Conservation (phyloP, 2,888 invertebrate genomes). For the Amphipoea oculea region DNA sequence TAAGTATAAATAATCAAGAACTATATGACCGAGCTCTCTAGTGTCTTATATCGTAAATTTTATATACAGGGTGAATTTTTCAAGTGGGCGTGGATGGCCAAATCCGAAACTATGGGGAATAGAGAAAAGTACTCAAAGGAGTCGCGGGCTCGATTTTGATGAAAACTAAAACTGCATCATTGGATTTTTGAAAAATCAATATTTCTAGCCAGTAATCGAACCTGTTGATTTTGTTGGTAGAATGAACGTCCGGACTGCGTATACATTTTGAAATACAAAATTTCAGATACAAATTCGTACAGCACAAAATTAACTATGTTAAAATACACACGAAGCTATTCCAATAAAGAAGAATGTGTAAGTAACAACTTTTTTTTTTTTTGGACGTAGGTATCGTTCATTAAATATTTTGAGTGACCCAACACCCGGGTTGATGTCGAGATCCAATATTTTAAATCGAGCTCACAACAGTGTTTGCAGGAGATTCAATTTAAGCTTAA, state of each 20-base stretch:
- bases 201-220: too few species aligned
- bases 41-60: neutral
- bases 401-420: conserved; percentile 4
- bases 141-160: too few species aligned
- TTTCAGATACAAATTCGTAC: conserved; percentile 5
- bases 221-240: too few species aligned
- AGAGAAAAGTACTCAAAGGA: too few species aligned
- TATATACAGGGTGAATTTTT: too few species aligned
- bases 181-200: too few species aligned
- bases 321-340: neutral
- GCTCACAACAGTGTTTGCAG: neutral
- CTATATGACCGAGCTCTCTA: neutral
- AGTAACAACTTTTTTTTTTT: neutral
- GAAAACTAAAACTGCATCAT: too few species aligned
- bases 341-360: neutral
- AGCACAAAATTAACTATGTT: neutral
- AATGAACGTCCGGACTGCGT: neutral
- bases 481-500: conserved; percentile 1
- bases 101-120: too few species aligned
- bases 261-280: neutral
- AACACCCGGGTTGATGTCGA: neutral
- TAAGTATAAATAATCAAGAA: neutral
- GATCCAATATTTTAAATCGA: conserved; percentile 22
- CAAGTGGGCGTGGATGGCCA: too few species aligned
- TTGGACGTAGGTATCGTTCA: neutral